Base-by-base conservation (phyloP, 92 coral and sea anemone genomes). In the Pocillopora meandrina region DNA sequence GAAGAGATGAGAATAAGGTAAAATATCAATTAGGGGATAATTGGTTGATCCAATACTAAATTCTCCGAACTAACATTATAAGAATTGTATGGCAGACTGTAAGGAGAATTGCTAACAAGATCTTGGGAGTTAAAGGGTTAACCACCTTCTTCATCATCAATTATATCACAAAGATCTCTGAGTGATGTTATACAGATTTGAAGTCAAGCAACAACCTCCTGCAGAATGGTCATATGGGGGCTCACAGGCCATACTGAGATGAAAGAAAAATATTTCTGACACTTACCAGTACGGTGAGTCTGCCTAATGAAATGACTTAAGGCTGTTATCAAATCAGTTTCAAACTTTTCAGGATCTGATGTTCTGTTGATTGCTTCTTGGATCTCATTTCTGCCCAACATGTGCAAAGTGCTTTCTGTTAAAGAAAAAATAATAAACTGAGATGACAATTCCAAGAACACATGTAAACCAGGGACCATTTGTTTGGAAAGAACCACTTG, bases 331-430 rank as follows among this genome's bases (percentile, higher is more conserved):
- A 91, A 84, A 58, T 85, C 78, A 18, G 58, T 78, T 74, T 88
- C 91, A 82, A 91, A 79, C 71, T 67, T 79, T 62, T 85, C 91
- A 74, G 85, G 61, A 74, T 87, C 73, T 36, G 74, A 65, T 18
- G 94, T 72, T 66, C 79, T 88, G 55, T 81, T 80, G 2, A 91
- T 76, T 34, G 85, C 84, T 78, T 88, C 89, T 36, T 88, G 91
- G 72, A 91, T 77, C 52, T 79, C 75, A 67, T 85, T 84, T 31
- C 42, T 66, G 20, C 89, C 87, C 63, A 91, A 52, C 89, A 91
- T 61, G 42, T 88, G 87, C 82, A 87, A 80, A 49, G 89, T 84
- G 19, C 89, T 78, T n/a, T 84, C 88, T 84, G 88, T 62, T 75
- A n/a, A 15, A 63, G 34, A 74, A 12, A 55, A 56, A 10, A 55